Percentiles rank a stretch among this genome's conserved stretches.
Conservation (phyloP, 92 coral and sea anemone genomes). For the Metridium senile region DNA sequence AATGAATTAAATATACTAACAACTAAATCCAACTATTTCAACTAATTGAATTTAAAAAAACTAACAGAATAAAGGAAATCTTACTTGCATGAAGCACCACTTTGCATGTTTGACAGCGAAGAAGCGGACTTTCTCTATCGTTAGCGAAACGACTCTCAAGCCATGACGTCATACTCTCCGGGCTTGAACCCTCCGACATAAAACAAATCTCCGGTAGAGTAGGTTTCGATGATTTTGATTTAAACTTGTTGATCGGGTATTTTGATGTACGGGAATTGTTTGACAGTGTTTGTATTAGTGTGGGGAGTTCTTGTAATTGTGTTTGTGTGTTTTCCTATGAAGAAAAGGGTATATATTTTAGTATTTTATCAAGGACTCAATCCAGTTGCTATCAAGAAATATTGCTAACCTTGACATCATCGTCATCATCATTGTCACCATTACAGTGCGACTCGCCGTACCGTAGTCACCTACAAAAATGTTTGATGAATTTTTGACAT, state of each 20-base stretch:
- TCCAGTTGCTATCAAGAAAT: too few species aligned
- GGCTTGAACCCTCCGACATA: slow-evolving; percentile 84
- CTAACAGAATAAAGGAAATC: too few species aligned
- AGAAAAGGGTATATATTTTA: background rate
- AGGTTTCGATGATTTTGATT: slow-evolving; percentile 53
- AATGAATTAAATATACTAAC: too few species aligned
- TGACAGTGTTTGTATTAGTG: background rate
- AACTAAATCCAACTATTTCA: too few species aligned
- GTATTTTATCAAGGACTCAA: background rate
- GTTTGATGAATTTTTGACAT: too few species aligned
- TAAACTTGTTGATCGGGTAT: slow-evolving; percentile 1
- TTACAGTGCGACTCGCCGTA: too few species aligned
- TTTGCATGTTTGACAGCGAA: slow-evolving; percentile 62
- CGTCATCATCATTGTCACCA: too few species aligned
- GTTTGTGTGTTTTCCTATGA: background rate
- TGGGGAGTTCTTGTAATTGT: slow-evolving; percentile 17
- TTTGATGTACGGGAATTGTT: slow-evolving; percentile 5
- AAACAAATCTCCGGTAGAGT: slow-evolving; percentile 85
- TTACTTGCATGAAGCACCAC: slow-evolving; percentile 77
- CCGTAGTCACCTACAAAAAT: too few species aligned
- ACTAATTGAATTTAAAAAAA: too few species aligned
- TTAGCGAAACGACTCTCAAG: slow-evolving; percentile 60
- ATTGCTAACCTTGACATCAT: too few species aligned
- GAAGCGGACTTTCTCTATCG: slow-evolving; percentile 67
- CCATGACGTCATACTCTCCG: slow-evolving; percentile 89